These are phyloP conservation scores for Caenorhabditis doughertyi DNA, from an alignment of 2,888 invertebrate genomes.

Conservation along the genomic window DNA sequence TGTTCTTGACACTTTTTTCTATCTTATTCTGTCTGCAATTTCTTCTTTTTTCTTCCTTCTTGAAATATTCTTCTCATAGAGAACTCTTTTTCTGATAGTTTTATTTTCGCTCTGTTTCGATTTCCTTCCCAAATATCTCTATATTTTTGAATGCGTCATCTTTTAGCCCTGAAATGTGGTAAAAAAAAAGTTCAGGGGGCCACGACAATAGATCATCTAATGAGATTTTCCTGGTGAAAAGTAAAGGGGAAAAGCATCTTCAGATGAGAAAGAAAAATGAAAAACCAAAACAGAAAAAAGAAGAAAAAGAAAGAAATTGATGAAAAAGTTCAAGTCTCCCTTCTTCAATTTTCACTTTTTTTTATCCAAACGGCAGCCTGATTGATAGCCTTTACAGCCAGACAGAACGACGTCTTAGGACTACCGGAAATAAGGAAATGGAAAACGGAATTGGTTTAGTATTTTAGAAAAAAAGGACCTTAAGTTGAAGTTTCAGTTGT, in stretches of 20 bases:
- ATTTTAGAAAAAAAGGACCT: slow-evolving; percentile 9
- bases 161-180: slow-evolving; percentile 4
- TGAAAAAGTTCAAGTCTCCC: slow-evolving; percentile 32
- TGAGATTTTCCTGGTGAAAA: slow-evolving; percentile 37
- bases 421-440: slow-evolving; percentile 16
- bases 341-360: slow-evolving; percentile 6
- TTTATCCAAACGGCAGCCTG: slow-evolving; percentile 23
- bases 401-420: slow-evolving; percentile 15
- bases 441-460: background rate
- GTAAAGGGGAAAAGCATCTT: slow-evolving; percentile 1
- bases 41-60: too few relatives aligned
- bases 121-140: slow-evolving; percentile 2
- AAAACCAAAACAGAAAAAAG: slow-evolving; percentile 27
- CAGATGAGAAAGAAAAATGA: background rate
- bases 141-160: background rate
- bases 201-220: slow-evolving; percentile 41
- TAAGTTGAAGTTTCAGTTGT: background rate
- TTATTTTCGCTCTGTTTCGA: background rate
- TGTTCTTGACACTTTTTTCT: too few relatives aligned
- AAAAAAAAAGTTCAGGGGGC: slow-evolving; percentile 23
- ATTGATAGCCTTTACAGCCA: slow-evolving; percentile 11
- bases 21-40: too few relatives aligned
- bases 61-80: too few relatives aligned
- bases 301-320: slow-evolving; percentile 8
- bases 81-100: too few relatives aligned